phyloP scores from a whole-genome alignment of 2,888 invertebrate genomes.

The Habroteleia sp. region DNA sequence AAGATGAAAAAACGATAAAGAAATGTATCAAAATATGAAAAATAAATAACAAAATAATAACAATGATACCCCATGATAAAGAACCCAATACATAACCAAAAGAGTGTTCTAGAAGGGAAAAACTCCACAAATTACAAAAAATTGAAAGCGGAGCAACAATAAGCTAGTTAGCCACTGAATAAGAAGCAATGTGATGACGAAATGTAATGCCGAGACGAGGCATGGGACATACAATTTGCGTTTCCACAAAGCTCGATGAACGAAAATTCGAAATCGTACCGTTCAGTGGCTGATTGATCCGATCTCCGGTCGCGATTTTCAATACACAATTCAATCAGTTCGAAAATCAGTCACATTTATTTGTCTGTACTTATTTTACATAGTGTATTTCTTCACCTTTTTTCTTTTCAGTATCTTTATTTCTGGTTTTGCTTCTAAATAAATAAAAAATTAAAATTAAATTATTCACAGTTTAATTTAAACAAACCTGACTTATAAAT shows the following conservation, averaged over 20 bases:
- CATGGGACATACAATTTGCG: slow-evolving; percentile 61
- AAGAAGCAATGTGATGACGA: slow-evolving; percentile 27
- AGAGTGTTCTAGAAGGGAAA: not conserved
- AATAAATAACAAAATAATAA: not conserved
- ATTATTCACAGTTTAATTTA: no score
- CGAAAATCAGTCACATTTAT: slow-evolving; percentile 30
- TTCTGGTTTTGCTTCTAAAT: no score
- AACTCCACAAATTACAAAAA: not conserved
- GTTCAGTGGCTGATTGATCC: slow-evolving; percentile 43
- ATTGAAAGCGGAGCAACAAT: slow-evolving; percentile 35
- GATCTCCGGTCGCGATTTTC: slow-evolving; percentile 31
- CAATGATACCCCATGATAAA: not conserved
- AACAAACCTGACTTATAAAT: no score
- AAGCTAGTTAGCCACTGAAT: slow-evolving; percentile 54
- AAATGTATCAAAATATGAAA: no score
- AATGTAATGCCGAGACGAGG: slow-evolving; percentile 31
- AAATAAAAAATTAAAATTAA: no score
- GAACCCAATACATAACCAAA: not conserved
- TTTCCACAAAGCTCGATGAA: slow-evolving; percentile 47
- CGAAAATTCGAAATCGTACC: slow-evolving; percentile 33
- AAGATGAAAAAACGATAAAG: slow-evolving; percentile 10
- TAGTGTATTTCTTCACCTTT: no score
- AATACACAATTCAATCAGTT: slow-evolving; percentile 9
- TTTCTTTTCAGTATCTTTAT: no score
- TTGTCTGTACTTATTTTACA: no score